Evolutionary conservation across 2,113 vertebrate species (phyloP), one percentile per base, ranked within the genome.

Genomic region (Oenanthe melanoleuca): DNA sequence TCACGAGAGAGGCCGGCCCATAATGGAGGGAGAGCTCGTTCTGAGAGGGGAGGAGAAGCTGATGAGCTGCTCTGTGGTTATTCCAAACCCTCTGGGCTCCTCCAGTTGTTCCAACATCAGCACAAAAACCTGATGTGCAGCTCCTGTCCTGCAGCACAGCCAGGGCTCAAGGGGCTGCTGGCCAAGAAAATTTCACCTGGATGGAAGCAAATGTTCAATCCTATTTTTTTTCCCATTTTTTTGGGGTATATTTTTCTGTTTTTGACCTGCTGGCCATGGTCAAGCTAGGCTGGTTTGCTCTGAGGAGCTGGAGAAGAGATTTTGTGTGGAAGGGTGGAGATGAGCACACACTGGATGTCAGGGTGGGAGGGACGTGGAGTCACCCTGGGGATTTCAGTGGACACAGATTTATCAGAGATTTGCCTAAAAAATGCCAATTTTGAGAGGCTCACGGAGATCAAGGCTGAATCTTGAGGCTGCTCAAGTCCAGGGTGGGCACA

Each of bases 221-320:
- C 8, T 11, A 1, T 0, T 20, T 38, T 40, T 8, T 2, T 33
- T 50, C 23, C 24, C 0, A 5, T 12, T 9, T 73, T 64, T 8
- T 8, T 0, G 5, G 10, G 10, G 4, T 2, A 4, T 13, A 4
- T 72, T 31, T 28, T 61, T 22, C 29, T 21, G 12, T 37, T n/a
- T 60, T 75, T 72, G 40, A 34, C 24, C 49, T 40, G 25, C 5
- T 28, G 29, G 53, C 34, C 47, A 18, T 11, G 42, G 42, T 18
- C 42, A 44, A 18, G 42, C 66, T 13, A 16, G 33, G 40, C 5
- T 25, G 71, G 50, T 44, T 71, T 26, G 67, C 26, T 25, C 66
- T 71, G 17, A 4, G 55, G 33, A 42, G 59, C 55, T 67, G 40
- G 9, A 23, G 33, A 71, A 20, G 42, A 33, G 79, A 14, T 6